These are phyloP conservation scores for Huso huso DNA, from an alignment of 2,797 vertebrate species.

Conservation along the genomic window DNA sequence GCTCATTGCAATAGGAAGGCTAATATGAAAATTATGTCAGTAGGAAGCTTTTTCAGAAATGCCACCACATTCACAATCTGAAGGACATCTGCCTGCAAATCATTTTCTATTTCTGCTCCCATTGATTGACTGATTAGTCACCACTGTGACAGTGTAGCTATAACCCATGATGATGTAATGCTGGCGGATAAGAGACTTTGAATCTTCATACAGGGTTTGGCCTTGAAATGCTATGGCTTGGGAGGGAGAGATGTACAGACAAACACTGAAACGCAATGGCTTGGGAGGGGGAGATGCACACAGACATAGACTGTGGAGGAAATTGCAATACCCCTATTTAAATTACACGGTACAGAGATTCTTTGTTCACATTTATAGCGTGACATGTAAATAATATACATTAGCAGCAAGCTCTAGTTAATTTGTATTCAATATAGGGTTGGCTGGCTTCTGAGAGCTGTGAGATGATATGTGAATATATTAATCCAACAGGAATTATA, in stretches of 20 bases:
- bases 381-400: too few relatives aligned
- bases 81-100: neutral
- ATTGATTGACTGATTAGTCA: constrained; percentile 10
- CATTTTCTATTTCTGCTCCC: constrained; percentile 3
- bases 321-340: neutral
- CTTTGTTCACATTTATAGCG: too few relatives aligned
- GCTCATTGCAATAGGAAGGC: neutral
- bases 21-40: constrained; percentile 8
- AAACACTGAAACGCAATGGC: constrained; percentile 2
- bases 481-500: too few relatives aligned
- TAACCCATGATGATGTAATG: constrained; percentile 7
- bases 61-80: neutral
- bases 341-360: too few relatives aligned
- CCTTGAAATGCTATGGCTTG: neutral
- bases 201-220: constrained; percentile 3
- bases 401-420: too few relatives aligned
- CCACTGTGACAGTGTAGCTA: neutral
- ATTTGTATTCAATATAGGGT: too few relatives aligned
- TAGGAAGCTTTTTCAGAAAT: neutral
- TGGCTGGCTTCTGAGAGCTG: too few relatives aligned
- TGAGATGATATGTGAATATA: too few relatives aligned
- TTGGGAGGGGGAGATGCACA: constrained; percentile 4
- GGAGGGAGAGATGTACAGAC: too few relatives aligned
- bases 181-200: constrained; percentile 3
- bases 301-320: constrained; percentile 8